Evolutionary conservation across 2,797 vertebrate species (phyloP), one percentile per base, ranked within the genome.

Genomic region (Hoplostethus atlanticus): DNA sequence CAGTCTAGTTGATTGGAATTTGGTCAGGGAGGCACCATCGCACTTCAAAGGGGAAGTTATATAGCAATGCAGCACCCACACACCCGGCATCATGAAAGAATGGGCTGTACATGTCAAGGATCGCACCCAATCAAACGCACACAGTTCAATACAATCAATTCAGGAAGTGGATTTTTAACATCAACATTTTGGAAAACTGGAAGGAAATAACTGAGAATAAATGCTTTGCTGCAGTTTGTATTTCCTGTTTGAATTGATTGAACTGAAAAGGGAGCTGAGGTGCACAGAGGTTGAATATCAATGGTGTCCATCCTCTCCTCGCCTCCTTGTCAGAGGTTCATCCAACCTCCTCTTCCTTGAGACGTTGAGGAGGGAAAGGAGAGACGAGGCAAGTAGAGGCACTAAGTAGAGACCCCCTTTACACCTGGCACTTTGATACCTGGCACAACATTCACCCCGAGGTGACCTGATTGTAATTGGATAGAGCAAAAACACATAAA

Each of bases 371-470:
- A 66, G 10, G 11, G 10, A 17, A 50, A 59, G 30, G 59, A 48
- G 16, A 70, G 57, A 73, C 4, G 1, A 71, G 68, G n/a, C 36
- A 79, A 79, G 76, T 30, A 67, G 71, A 46, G 28, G 51, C 17
- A 53, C 51, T 28, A 63, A 64, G 71, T 16, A 66, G 56, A 53
- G 21, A 21, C 21, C 21, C 21, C 21, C 21, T 59, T 59, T 64
- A 42, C 16, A 63, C 16, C 53, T 31, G 40, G 40, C 11, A 4
- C 30, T 64, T 61, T 16, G 52, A 71, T 68, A 77, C 28, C 54
- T 5, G 42, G 64, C 54, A 54, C 71, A 77, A 73, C 68, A 79
- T 82, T 82, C 64, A 6, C 63, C 72, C 8, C 53, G 1, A 21
- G 21, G 12, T 38, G 12, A 55, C 64, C n/a, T 55, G 21, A 46